Conservation (phyloP, 1,140 invertebrate species). For the Zaprionus kolodkinae region DNA sequence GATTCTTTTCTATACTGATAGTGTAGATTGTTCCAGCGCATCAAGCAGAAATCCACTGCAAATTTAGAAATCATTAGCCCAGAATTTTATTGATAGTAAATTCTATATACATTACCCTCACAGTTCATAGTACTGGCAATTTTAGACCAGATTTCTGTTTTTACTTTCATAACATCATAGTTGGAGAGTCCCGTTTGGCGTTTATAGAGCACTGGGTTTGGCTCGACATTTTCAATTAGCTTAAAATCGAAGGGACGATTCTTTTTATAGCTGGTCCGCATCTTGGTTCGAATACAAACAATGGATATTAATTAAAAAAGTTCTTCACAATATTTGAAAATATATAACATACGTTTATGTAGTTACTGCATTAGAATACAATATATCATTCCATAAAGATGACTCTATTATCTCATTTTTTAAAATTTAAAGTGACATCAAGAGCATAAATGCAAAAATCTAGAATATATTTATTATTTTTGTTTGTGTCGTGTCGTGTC, state of each 20-base stretch:
- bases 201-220: constrained; percentile 66
- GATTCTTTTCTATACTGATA: constrained; percentile 73
- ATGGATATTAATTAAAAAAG: background rate
- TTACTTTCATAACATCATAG: constrained; percentile 77
- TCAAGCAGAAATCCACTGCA: constrained; percentile 71
- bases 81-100: background rate
- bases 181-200: constrained; percentile 66
- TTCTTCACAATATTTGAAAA: background rate
- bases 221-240: constrained; percentile 72
- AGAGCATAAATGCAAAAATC: background rate
- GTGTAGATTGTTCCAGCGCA: constrained; percentile 79
- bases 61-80: background rate
- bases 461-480: background rate
- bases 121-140: constrained; percentile 66
- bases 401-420: background rate
- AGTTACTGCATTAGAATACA: background rate
- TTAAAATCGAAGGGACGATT: constrained; percentile 82
- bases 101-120: constrained; percentile 44
- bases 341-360: background rate
- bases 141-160: constrained; percentile 67
- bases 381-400: background rate
- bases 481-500: background rate
- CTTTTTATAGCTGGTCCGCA: constrained; percentile 80
- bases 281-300: constrained; percentile 9
- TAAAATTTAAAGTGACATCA: background rate